A percentile compares a stretch with the other conserved stretches of the same genome.
phyloP scores from a whole-genome alignment of 2,888 invertebrate species.

The Cryptophagus acutangulus region DNA sequence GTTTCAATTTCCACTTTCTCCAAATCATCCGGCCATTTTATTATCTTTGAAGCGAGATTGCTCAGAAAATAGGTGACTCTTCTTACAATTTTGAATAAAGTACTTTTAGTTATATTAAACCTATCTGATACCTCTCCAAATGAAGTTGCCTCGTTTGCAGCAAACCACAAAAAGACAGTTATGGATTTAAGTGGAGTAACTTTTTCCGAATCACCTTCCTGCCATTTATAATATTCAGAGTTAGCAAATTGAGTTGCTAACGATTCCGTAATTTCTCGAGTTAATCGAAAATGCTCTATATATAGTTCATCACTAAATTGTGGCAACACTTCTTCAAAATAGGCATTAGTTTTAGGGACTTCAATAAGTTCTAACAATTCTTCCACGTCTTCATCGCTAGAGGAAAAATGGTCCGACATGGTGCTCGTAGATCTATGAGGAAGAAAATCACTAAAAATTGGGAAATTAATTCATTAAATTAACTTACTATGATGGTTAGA shows the following conservation, averaged over 20 bases:
- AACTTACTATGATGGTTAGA: too few species aligned
- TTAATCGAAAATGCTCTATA: conserved; percentile 20
- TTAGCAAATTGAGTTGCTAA: conserved; percentile 15
- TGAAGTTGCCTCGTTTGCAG: conserved; percentile 17
- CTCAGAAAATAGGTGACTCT: conserved; percentile 20
- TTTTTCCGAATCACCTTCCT: conserved; percentile 19
- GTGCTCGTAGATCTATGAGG: too few species aligned
- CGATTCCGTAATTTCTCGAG: conserved; percentile 10
- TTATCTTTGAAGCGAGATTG: conserved; percentile 17
- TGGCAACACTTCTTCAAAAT: conserved; percentile 20
- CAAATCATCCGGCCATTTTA: conserved; percentile 17
- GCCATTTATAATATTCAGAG: conserved; percentile 16
- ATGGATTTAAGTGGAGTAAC: conserved; percentile 16
- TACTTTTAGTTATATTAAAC: conserved; percentile 22
- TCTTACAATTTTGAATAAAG: conserved; percentile 19
- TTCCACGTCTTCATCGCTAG: too few species aligned
- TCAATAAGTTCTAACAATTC: conserved; percentile 12
- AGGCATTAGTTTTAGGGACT: conserved; percentile 10
- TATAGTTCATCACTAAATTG: conserved; percentile 19
- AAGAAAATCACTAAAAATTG: too few species aligned
- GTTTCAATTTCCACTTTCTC: conserved; percentile 16
- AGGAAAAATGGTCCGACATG: too few species aligned
- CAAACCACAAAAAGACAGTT: conserved; percentile 23
- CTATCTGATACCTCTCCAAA: conserved; percentile 23
- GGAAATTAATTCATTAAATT: too few species aligned